phyloP scores from a whole-genome alignment of 2,113 vertebrate species.

The Cephalopterus ornatus region DNA sequence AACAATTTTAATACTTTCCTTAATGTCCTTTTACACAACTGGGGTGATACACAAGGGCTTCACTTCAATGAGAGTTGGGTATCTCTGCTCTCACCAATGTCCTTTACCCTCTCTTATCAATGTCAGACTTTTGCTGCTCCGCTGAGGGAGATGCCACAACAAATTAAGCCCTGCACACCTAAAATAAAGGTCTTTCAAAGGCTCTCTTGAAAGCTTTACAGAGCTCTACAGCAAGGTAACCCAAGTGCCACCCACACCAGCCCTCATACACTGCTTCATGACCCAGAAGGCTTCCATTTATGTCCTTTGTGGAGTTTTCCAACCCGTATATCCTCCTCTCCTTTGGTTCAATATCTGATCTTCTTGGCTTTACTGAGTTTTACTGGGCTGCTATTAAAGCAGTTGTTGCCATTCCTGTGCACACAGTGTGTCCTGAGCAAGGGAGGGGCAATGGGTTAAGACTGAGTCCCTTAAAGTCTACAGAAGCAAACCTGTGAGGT shows the following conservation, averaged over 20 bases:
- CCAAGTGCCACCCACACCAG: not conserved
- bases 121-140: not conserved
- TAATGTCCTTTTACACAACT: not conserved
- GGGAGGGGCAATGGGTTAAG: not conserved
- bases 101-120: not conserved
- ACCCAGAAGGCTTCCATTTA: not conserved
- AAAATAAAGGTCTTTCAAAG: not conserved
- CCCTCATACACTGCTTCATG: not conserved
- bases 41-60: not conserved
- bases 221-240: not conserved
- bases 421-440: not conserved
- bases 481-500: not conserved
- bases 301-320: not conserved
- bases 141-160: not conserved
- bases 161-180: not conserved
- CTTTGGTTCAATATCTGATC: not conserved
- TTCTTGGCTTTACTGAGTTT: not conserved
- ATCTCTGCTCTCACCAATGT: not conserved
- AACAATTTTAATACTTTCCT: not conserved
- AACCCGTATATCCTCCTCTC: not conserved
- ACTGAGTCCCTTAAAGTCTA: not conserved
- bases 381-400: not conserved
- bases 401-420: not conserved
- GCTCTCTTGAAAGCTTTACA: not conserved
- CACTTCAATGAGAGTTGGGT: not conserved